phyloP scores from a whole-genome alignment of 2,888 invertebrate species.

The Microdon myrmicae region DNA sequence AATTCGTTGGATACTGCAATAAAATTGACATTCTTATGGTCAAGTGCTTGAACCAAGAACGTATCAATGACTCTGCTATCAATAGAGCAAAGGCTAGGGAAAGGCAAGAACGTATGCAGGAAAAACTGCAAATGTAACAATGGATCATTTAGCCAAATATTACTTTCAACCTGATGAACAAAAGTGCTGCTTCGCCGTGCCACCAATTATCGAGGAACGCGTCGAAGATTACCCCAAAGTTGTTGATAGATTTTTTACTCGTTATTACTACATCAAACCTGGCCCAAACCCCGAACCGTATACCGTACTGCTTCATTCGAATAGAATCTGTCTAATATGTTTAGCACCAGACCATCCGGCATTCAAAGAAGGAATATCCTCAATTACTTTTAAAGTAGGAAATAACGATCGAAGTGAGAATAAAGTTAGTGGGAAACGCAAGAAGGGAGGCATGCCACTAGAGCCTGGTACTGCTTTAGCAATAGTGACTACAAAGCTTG shows the following conservation, averaged over 20 bases:
- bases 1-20: no score
- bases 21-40: no score
- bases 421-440: constrained; percentile 85
- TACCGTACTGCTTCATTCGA: constrained; percentile 84
- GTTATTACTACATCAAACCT: constrained; percentile 73
- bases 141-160: constrained; percentile 46
- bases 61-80: constrained; percentile 69
- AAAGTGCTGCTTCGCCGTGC: constrained; percentile 63
- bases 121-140: constrained; percentile 37
- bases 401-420: constrained; percentile 80
- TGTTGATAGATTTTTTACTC: constrained; percentile 80
- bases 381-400: constrained; percentile 77
- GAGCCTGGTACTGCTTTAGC: constrained; percentile 79
- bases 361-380: constrained; percentile 70
- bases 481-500: constrained; percentile 74
- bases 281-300: constrained; percentile 68
- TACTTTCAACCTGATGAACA: constrained; percentile 61
- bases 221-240: constrained; percentile 72
- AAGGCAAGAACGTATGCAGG: constrained; percentile 60
- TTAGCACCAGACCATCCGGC: constrained; percentile 84
- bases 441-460: constrained; percentile 85
- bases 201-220: constrained; percentile 73
- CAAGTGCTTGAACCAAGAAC: constrained; percentile 74
- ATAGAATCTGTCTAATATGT: constrained; percentile 83
- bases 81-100: constrained; percentile 70